These are phyloP conservation scores for Yponomeuta cagnagella DNA, from an alignment of 2,888 invertebrate species.

Conservation along the genomic window DNA sequence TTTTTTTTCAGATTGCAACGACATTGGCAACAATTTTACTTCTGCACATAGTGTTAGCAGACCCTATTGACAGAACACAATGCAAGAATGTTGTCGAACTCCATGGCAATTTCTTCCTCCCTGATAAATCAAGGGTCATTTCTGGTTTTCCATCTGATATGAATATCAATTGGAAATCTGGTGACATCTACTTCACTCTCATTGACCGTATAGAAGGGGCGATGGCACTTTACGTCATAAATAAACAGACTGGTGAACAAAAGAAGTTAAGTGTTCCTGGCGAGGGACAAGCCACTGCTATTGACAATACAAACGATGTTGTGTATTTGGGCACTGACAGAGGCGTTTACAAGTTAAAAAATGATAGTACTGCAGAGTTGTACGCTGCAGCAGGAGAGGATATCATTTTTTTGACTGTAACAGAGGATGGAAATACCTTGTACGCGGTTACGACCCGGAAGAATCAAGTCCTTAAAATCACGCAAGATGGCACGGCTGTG, in stretches of 20 bases:
- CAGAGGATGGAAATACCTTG: slow-evolving; percentile 47
- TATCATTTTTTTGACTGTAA: slow-evolving; percentile 60
- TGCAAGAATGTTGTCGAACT: slow-evolving; percentile 45
- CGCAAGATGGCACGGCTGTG: slow-evolving; percentile 48
- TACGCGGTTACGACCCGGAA: slow-evolving; percentile 68
- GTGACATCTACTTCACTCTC: slow-evolving; percentile 54
- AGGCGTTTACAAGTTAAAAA: slow-evolving; percentile 63
- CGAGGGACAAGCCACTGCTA: slow-evolving; percentile 58
- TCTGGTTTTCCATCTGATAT: slow-evolving; percentile 62
- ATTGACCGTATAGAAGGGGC: slow-evolving; percentile 57
- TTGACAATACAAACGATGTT: slow-evolving; percentile 67
- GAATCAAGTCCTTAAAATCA: slow-evolving; percentile 56
- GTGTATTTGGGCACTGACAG: slow-evolving; percentile 66
- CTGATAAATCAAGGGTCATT: slow-evolving; percentile 40
- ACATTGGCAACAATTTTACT: not conserved
- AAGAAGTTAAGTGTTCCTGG: slow-evolving; percentile 58
- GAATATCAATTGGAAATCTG: slow-evolving; percentile 60
- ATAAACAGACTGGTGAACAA: slow-evolving; percentile 41
- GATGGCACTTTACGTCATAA: slow-evolving; percentile 52
- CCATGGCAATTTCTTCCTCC: slow-evolving; percentile 48
- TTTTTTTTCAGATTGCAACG: too few species aligned
- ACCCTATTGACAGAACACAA: too few species aligned
- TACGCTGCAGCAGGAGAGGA: slow-evolving; percentile 60
- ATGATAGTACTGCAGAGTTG: slow-evolving; percentile 47
- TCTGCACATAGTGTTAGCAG: too few species aligned